These are phyloP conservation scores for Biston stratarius DNA, from an alignment of 2,888 invertebrate genomes.

Conservation along the genomic window DNA sequence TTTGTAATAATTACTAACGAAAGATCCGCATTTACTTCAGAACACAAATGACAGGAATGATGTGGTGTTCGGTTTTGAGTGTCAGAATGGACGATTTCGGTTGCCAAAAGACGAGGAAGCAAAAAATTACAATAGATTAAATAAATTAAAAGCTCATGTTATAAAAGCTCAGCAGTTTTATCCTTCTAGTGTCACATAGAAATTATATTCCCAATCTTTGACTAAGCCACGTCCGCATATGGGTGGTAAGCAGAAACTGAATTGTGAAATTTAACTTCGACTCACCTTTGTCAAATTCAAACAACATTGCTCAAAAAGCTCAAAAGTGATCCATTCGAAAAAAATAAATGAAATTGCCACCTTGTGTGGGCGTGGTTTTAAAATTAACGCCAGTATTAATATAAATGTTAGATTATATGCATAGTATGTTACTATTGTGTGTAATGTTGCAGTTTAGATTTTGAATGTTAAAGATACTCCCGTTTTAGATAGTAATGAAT, in stretches of 20 bases:
- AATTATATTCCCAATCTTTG: conserved; percentile 66
- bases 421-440: conserved; percentile 59
- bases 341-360: conserved; percentile 26
- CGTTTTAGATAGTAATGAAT: conserved; percentile 64
- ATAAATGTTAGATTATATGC: conserved; percentile 57
- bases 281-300: not conserved
- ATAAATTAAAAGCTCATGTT: conserved; percentile 52
- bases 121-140: conserved; percentile 56
- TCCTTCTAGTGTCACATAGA: conserved; percentile 57
- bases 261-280: not conserved
- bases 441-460: conserved; percentile 61
- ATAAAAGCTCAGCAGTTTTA: conserved; percentile 62
- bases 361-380: conserved; percentile 46
- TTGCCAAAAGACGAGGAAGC: conserved; percentile 83
- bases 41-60: conserved; percentile 58
- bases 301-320: not conserved
- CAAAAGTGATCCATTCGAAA: not conserved
- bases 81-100: conserved; percentile 78
- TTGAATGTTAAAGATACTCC: conserved; percentile 65
- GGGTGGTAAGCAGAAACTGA: conserved; percentile 13
- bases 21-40: conserved; percentile 74
- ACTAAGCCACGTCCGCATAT: conserved; percentile 45
- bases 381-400: conserved; percentile 72
- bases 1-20: conserved; percentile 46
- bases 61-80: conserved; percentile 72